These are phyloP conservation scores for Sclerodermus sp. DNA, from an alignment of 2,888 invertebrate species.

Conservation along the genomic window DNA sequence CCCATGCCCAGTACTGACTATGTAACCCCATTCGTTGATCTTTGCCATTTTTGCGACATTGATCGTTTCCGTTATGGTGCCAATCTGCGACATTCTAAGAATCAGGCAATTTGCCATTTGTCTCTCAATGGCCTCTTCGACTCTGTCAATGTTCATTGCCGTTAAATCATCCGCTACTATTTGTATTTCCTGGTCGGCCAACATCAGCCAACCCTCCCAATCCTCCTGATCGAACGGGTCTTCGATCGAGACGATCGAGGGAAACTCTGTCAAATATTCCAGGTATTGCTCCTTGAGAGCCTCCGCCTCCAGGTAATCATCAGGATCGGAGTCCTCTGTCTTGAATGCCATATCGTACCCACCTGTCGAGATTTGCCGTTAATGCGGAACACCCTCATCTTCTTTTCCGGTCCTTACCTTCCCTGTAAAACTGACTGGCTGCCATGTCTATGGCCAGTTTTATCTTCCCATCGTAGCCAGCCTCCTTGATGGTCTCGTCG, in stretches of 20 bases:
- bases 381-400: no score
- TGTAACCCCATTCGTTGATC: slow-evolving; percentile 39
- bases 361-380: slow-evolving; percentile 22
- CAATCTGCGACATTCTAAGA: slow-evolving; percentile 41
- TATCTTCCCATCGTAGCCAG: slow-evolving; percentile 44
- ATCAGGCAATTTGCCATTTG: slow-evolving; percentile 42
- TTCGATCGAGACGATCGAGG: slow-evolving; percentile 44
- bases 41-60: slow-evolving; percentile 41
- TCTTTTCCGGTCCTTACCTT: slow-evolving; percentile 33
- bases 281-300: slow-evolving; percentile 40
- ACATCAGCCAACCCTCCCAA: slow-evolving; percentile 46
- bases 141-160: slow-evolving; percentile 42
- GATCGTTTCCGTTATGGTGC: slow-evolving; percentile 47
- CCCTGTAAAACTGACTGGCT: slow-evolving; percentile 44
- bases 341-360: slow-evolving; percentile 48
- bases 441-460: slow-evolving; percentile 45
- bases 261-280: slow-evolving; percentile 38
- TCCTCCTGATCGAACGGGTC: slow-evolving; percentile 51
- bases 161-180: slow-evolving; percentile 46
- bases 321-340: slow-evolving; percentile 45
- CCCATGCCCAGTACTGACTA: slow-evolving; percentile 37
- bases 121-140: slow-evolving; percentile 45
- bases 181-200: slow-evolving; percentile 39
- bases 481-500: slow-evolving; percentile 40
- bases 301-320: slow-evolving; percentile 41